Base-by-base conservation (phyloP, 1,140 invertebrate species). In the Apolygus lucorum region DNA sequence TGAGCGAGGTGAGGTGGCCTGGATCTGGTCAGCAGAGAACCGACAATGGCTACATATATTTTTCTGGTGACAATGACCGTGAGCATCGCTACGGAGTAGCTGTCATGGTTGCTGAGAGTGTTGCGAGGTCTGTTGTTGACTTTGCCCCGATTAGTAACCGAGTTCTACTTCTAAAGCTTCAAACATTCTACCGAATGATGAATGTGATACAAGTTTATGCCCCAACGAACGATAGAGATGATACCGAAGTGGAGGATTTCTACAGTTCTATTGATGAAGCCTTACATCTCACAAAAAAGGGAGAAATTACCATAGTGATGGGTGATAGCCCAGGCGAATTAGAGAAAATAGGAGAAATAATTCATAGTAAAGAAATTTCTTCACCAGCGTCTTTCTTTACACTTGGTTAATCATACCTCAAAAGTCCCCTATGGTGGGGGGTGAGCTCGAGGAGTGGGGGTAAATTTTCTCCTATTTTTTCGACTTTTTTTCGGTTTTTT, bases 281-380 rank as follows among this genome's bases (percentile, higher is more conserved):
- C 8, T 11, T 11, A 49, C 8, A 49, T 8, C 8, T 49, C 8
- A 49, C 34, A 11, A 70, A 70, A 28, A 72, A 65, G 63, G n/a
- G 70, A 59, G 69, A 75, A 14, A 67, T 75, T 1, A 74, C 25
- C 28, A 72, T 74, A 29, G 62, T 77, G 1, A 73, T 74, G 67
- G 74, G n/a, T n/a, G n/a, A n/a, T n/a, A n/a, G n/a, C n/a, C n/a
- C n/a, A n/a, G n/a, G n/a, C n/a, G n/a, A n/a, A n/a, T n/a, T n/a
- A n/a, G n/a, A n/a, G n/a, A n/a, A n/a, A n/a, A n/a, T n/a, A n/a
- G n/a, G n/a, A n/a, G n/a, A n/a, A n/a, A n/a, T n/a, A n/a, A n/a
- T n/a, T n/a, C n/a, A n/a, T n/a, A n/a, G n/a, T n/a, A n/a, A n/a
- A n/a, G n/a, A n/a, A n/a, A n/a, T n/a, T n/a, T n/a, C n/a, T n/a